phyloP scores from a whole-genome alignment of 2,888 invertebrate genomes.

The Drosophila merina region DNA sequence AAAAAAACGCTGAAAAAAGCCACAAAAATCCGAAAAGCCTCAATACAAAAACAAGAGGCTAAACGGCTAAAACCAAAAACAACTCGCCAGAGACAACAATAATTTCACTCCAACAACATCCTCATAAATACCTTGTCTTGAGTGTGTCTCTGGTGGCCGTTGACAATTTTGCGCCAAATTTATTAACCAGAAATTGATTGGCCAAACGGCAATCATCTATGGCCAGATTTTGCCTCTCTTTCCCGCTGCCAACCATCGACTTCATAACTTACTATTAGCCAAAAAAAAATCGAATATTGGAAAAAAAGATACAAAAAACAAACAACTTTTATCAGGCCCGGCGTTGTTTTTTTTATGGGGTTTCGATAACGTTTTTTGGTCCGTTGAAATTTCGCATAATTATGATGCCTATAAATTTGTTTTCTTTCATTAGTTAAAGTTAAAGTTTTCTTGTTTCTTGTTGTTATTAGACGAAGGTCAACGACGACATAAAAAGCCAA shows the following conservation, averaged over 20 bases:
- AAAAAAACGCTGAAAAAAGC: constrained; percentile 36
- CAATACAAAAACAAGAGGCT: constrained; percentile 45
- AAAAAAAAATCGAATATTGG: constrained; percentile 28
- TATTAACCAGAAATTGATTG: constrained; percentile 80
- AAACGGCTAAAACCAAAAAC: constrained; percentile 32
- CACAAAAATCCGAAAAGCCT: constrained; percentile 58
- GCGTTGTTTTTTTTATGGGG: constrained; percentile 29
- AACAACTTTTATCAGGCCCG: constrained; percentile 28
- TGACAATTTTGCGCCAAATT: constrained; percentile 75
- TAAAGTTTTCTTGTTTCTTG: constrained; percentile 59
- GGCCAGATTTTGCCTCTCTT: constrained; percentile 39
- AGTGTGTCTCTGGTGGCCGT: constrained; percentile 43
- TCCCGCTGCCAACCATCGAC: constrained; percentile 34
- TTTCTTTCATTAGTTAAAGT: constrained; percentile 77
- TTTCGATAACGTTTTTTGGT: constrained; percentile 62
- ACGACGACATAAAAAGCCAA: constrained; percentile 75
- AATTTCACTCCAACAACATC: constrained; percentile 49
- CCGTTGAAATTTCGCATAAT: constrained; percentile 75
- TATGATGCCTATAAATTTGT: constrained; percentile 80
- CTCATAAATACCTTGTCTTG: constrained; percentile 62
- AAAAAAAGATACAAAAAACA: constrained; percentile 34
- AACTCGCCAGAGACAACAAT: constrained; percentile 52
- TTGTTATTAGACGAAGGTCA: constrained; percentile 77
- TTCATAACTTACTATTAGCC: constrained; percentile 76
- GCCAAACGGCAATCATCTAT: constrained; percentile 73